Conservation (phyloP, 2,888 invertebrate species). For the Agonum fuliginosum region DNA sequence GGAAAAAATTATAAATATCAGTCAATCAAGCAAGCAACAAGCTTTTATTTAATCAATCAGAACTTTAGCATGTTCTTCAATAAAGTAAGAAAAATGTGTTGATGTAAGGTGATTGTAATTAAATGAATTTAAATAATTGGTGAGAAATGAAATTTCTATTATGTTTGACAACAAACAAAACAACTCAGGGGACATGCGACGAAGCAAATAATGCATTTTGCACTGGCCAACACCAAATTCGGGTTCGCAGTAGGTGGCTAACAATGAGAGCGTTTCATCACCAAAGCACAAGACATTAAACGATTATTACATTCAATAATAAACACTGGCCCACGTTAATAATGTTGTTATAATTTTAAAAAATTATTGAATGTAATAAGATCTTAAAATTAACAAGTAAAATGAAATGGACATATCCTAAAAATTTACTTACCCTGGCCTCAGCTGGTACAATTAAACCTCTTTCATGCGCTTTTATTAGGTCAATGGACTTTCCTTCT, state of each 20-base stretch:
- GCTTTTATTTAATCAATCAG: conserved; percentile 37
- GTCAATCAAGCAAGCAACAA: conserved; percentile 61
- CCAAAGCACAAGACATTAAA: conserved; percentile 50
- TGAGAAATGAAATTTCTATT: background rate
- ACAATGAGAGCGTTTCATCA: conserved; percentile 48
- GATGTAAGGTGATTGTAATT: background rate
- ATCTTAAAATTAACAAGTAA: conserved; percentile 62
- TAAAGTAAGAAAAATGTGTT: conserved; percentile 20
- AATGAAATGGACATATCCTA: too few relatives aligned
- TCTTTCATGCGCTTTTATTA: conserved; percentile 89
- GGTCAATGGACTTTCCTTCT: conserved; percentile 79
- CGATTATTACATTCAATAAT: conserved; percentile 55
- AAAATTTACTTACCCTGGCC: conserved; percentile 88
- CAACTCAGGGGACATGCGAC: conserved; percentile 42
- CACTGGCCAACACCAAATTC: conserved; percentile 52
- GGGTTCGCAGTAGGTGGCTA: conserved; percentile 26
- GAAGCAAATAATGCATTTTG: conserved; percentile 51
- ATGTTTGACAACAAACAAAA: conserved; percentile 34
- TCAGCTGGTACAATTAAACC: conserved; percentile 93
- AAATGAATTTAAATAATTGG: background rate
- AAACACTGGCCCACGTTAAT: background rate
- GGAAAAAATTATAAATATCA: conserved; percentile 70
- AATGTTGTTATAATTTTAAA: background rate
- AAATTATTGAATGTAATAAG: conserved; percentile 39
- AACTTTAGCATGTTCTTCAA: background rate